A percentile compares a stretch with the other conserved stretches of the same genome.
Evolutionary conservation across 1,140 invertebrate genomes (phyloP).

Genomic region (Drosophila ercepeae): DNA sequence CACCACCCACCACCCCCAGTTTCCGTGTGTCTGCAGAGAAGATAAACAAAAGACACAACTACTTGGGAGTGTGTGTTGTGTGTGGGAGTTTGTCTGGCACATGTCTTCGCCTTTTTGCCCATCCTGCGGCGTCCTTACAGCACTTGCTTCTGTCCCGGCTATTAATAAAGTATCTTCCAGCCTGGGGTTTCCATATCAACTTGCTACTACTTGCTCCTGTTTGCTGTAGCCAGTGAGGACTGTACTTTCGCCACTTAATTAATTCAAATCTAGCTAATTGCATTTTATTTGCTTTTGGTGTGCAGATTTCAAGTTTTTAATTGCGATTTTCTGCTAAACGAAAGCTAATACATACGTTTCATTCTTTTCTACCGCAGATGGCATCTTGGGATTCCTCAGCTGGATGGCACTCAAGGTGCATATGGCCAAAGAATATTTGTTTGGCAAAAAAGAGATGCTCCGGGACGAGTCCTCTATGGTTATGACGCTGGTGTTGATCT

Average conservation of each 20-base stretch:
- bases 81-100: slow-evolving; percentile 53
- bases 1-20: not conserved
- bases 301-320: slow-evolving; percentile 75
- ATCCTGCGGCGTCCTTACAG: not conserved
- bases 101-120: slow-evolving; percentile 51
- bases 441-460: too few species aligned
- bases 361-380: not conserved
- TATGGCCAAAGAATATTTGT: not conserved
- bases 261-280: slow-evolving; percentile 81
- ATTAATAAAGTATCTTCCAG: slow-evolving; percentile 23
- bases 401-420: not conserved
- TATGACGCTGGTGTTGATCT: too few species aligned
- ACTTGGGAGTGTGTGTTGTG: slow-evolving; percentile 12
- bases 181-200: slow-evolving; percentile 35
- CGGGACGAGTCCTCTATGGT: too few species aligned
- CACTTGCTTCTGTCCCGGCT: slow-evolving; percentile 11
- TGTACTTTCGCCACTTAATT: slow-evolving; percentile 67
- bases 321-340: too few species aligned
- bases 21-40: slow-evolving; percentile 60
- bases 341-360: not conserved
- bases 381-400: not conserved
- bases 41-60: slow-evolving; percentile 78
- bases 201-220: too few species aligned
- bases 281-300: slow-evolving; percentile 74
- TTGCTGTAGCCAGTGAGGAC: slow-evolving; percentile 19